These are phyloP conservation scores for Eumeta japonica DNA, from an alignment of 1,140 invertebrate species.

Conservation along the genomic window DNA sequence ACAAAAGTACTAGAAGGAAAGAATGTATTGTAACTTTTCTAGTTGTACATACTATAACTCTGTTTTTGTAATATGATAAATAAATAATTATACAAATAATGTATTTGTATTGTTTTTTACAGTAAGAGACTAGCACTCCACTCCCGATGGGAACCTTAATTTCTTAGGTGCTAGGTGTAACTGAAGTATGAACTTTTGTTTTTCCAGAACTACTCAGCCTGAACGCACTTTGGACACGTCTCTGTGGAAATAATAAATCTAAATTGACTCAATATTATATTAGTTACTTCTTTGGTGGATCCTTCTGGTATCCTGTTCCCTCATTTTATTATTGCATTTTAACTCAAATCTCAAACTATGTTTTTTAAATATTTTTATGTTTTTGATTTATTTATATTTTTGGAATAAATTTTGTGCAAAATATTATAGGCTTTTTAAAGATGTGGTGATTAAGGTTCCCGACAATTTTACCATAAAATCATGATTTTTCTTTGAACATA, in stretches of 20 bases:
- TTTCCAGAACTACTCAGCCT: conserved; percentile 51
- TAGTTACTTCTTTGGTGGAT: conserved; percentile 50
- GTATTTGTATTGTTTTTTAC: conserved; percentile 53
- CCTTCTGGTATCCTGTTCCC: conserved; percentile 47
- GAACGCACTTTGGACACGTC: conserved; percentile 51
- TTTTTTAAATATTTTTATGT: conserved; percentile 55
- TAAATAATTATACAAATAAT: conserved; percentile 60
- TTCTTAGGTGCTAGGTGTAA: conserved; percentile 34
- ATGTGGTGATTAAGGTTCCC: conserved; percentile 52
- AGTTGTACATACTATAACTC: conserved; percentile 56
- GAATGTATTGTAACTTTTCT: conserved; percentile 54
- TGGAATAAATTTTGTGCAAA: conserved; percentile 53
- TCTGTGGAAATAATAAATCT: conserved; percentile 58
- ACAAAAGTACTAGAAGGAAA: conserved; percentile 70
- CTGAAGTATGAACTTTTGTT: conserved; percentile 48
- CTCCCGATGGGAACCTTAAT: conserved; percentile 56
- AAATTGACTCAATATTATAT: conserved; percentile 47
- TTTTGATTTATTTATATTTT: conserved; percentile 54
- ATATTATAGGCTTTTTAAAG: conserved; percentile 32
- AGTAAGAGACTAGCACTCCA: conserved; percentile 44
- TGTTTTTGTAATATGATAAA: conserved; percentile 59
- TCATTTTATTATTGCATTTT: conserved; percentile 42
- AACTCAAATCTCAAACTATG: conserved; percentile 25
- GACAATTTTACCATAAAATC: no score
- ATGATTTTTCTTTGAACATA: no score